Conservation (phyloP, 2,113 vertebrate species). For the Labeo catla region DNA sequence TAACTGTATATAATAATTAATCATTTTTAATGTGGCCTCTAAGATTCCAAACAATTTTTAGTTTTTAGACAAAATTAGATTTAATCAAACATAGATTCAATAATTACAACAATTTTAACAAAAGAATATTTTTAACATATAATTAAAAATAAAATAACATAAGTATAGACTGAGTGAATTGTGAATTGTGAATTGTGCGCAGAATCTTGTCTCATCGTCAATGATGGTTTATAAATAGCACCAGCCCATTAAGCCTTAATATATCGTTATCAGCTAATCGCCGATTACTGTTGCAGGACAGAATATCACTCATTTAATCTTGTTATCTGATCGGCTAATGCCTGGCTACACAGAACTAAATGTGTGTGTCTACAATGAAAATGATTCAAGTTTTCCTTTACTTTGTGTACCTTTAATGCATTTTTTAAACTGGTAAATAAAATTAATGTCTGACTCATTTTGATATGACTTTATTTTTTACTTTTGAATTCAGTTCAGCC, state of each 20-base stretch:
- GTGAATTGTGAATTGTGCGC: not conserved
- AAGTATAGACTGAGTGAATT: not conserved
- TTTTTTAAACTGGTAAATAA: constrained; percentile 2
- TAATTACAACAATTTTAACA: not conserved
- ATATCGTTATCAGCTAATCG: constrained; percentile 75
- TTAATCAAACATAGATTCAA: not conserved
- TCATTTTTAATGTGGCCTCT: not conserved
- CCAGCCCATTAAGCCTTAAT: constrained; percentile 64
- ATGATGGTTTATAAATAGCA: constrained; percentile 66
- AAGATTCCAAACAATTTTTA: not conserved
- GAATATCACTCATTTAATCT: constrained; percentile 68
- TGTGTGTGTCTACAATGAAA: constrained; percentile 33
- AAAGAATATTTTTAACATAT: too few relatives aligned
- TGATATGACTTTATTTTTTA: not conserved
- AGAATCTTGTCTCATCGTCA: not conserved
- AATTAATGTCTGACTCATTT: not conserved
- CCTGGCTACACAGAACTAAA: constrained; percentile 38
- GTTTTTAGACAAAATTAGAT: not conserved
- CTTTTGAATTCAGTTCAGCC: not conserved
- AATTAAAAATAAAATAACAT: not conserved
- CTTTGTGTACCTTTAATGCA: not conserved
- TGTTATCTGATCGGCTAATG: constrained; percentile 66
- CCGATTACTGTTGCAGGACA: constrained; percentile 71
- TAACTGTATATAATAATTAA: not conserved
- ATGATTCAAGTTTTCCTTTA: constrained; percentile 23